These are phyloP conservation scores for Gymnoscopelus braueri DNA, from an alignment of 2,797 vertebrate species.

Conservation along the genomic window DNA sequence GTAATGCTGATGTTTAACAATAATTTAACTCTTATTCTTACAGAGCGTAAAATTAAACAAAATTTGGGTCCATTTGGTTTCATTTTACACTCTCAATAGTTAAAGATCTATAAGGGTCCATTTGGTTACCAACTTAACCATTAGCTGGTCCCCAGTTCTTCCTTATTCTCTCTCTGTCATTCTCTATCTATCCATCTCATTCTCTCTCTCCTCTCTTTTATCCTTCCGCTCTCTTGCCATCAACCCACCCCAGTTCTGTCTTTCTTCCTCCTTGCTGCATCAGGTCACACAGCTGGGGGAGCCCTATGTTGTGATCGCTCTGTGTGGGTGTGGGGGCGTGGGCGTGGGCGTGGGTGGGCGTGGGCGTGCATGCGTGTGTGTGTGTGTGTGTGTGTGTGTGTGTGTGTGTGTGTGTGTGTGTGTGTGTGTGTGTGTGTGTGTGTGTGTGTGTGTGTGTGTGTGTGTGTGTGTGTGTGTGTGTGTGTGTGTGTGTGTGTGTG, in stretches of 20 bases:
- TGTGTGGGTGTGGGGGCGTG: conserved; percentile 54
- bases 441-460: conserved; percentile 17
- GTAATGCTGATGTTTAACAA: too few relatives aligned
- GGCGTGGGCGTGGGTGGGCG: conserved; percentile 22
- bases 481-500: conserved; percentile 15
- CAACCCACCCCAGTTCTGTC: neutral
- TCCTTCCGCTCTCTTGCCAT: neutral
- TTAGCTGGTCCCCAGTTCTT: too few relatives aligned
- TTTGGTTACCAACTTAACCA: too few relatives aligned
- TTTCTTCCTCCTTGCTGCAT: conserved; percentile 53
- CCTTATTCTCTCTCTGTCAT: conserved; percentile 9
- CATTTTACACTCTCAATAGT: too few relatives aligned
- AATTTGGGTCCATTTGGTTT: too few relatives aligned
- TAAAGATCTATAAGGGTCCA: too few relatives aligned
- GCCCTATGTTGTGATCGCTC: conserved; percentile 82
- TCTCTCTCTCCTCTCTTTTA: neutral
- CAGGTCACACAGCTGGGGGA: conserved; percentile 86
- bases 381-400: conserved; percentile 46
- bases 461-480: conserved; percentile 20
- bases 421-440: conserved; percentile 17
- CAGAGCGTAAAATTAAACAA: too few relatives aligned
- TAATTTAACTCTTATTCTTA: too few relatives aligned
- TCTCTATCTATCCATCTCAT: neutral
- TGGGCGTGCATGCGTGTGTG: conserved; percentile 24
- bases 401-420: conserved; percentile 23